Conservation (phyloP, 2,888 invertebrate genomes). For the Oligia fasciuncula region DNA sequence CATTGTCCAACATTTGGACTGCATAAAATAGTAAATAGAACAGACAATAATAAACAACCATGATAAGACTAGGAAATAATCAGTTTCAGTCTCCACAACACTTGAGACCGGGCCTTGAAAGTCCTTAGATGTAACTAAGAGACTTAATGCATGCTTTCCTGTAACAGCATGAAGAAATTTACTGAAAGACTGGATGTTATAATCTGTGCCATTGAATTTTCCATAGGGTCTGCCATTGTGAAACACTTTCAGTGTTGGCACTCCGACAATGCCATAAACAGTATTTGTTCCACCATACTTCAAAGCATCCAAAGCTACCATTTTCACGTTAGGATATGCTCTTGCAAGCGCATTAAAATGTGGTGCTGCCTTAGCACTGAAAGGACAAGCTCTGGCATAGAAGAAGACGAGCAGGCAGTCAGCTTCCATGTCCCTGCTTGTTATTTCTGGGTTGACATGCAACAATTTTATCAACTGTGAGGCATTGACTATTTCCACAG, state of each 20-base stretch:
- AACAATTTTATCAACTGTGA: slow-evolving; percentile 92
- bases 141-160: slow-evolving; percentile 91
- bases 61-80: slow-evolving; percentile 94
- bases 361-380: slow-evolving; percentile 96
- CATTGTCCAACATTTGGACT: slow-evolving; percentile 94
- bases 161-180: slow-evolving; percentile 94
- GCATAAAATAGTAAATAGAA: slow-evolving; percentile 93
- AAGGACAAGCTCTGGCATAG: slow-evolving; percentile 97
- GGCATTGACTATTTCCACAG: slow-evolving; percentile 93
- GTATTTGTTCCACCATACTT: slow-evolving; percentile 96
- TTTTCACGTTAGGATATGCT: slow-evolving; percentile 95
- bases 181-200: slow-evolving; percentile 94
- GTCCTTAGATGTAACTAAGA: slow-evolving; percentile 93
- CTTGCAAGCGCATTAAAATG: slow-evolving; percentile 97
- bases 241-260: slow-evolving; percentile 96
- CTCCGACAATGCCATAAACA: slow-evolving; percentile 97
- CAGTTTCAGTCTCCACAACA: slow-evolving; percentile 93
- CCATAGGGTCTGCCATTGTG: slow-evolving; percentile 96
- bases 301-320: slow-evolving; percentile 97
- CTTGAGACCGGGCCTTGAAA: slow-evolving; percentile 95
- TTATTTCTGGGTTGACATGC: slow-evolving; percentile 91
- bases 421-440: slow-evolving; percentile 91
- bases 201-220: slow-evolving; percentile 95
- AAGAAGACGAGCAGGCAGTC: slow-evolving; percentile 95
- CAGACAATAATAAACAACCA: slow-evolving; percentile 96